These are phyloP conservation scores for Syngnathus floridae DNA, from an alignment of 2,113 vertebrate genomes.

Conservation along the genomic window DNA sequence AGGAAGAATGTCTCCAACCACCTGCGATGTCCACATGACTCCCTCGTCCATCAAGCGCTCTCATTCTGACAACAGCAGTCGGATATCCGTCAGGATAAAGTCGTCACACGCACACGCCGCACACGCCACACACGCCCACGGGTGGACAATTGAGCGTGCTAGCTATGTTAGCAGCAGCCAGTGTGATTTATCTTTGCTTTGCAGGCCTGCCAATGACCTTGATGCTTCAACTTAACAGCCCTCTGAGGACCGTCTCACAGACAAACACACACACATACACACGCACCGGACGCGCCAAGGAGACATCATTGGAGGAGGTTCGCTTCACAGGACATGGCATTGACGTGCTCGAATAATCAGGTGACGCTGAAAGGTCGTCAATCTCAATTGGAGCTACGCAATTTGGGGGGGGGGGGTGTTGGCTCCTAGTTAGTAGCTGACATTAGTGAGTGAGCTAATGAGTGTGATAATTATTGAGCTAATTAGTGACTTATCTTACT, in stretches of 20 bases:
- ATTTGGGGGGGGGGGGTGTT: neutral
- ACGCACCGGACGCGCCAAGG: neutral
- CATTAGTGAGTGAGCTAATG: neutral
- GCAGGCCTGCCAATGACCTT: conserved; percentile 1
- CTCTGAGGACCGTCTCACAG: neutral
- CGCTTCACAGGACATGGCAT: neutral
- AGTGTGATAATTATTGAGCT: neutral
- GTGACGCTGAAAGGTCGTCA: neutral
- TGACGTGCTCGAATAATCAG: neutral
- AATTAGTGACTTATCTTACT: neutral
- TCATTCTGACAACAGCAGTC: neutral
- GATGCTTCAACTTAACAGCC: neutral
- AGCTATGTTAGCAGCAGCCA: neutral
- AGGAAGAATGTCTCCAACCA: neutral
- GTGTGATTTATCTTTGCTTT: neutral
- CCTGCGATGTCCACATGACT: neutral
- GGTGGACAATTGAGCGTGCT: neutral
- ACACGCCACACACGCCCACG: neutral
- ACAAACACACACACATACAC: neutral
- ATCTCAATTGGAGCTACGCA: neutral
- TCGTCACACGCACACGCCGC: conserved; percentile 16
- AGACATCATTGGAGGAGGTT: neutral
- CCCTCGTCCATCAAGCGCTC: neutral
- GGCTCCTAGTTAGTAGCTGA: neutral
- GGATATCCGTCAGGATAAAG: conserved; percentile 13